Evolutionary conservation across 2,113 vertebrate species (phyloP).

Genomic region (Gallinago undulata): DNA sequence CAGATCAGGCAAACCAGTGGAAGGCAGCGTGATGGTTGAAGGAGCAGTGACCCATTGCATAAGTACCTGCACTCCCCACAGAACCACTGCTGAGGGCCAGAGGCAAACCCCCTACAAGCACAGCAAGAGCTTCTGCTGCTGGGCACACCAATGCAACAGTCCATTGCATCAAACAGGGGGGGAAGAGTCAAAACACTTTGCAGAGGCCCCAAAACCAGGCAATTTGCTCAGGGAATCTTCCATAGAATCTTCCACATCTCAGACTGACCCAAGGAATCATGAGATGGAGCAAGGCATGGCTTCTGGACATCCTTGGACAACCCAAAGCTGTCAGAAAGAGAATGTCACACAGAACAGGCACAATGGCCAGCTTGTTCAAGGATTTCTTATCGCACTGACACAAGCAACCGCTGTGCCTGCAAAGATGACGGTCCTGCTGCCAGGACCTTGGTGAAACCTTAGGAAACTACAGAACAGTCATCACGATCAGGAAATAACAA

Average conservation of each 20-base stretch:
- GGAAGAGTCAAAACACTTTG: neutral
- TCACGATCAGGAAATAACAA: neutral
- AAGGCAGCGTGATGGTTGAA: neutral
- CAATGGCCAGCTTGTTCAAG: neutral
- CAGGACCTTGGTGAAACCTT: neutral
- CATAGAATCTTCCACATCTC: neutral
- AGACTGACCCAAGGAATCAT: neutral
- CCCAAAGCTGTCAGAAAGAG: neutral
- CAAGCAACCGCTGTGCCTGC: neutral
- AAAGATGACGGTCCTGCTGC: neutral
- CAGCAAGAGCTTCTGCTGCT: no score
- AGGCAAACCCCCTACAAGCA: neutral
- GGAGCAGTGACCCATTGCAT: neutral
- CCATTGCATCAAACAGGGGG: rapidly evolving
- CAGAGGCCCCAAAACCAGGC: neutral
- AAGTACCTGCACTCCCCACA: neutral
- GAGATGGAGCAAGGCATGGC: neutral
- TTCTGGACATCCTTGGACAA: neutral
- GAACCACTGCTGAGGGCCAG: neutral
- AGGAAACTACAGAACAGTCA: neutral
- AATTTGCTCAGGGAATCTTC: neutral
- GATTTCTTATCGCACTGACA: neutral
- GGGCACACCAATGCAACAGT: neutral
- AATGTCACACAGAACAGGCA: neutral
- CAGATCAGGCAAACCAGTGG: neutral